Conservation (phyloP, 1,140 invertebrate genomes). For the Acromyrmex echinatior region DNA sequence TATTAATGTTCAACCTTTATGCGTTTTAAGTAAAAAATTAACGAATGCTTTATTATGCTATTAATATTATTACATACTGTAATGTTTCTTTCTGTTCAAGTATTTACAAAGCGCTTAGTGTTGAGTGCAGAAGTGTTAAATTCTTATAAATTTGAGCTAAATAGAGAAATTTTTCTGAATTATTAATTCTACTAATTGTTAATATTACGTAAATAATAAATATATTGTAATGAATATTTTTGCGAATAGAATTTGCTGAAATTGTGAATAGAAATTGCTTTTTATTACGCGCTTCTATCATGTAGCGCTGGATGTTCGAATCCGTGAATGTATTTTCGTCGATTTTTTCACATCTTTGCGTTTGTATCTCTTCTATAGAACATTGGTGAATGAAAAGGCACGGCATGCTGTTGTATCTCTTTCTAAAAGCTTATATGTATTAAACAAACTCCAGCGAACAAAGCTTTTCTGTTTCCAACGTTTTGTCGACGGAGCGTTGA, state of each 20-base stretch:
- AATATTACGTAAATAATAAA: background rate
- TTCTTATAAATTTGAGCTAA: background rate
- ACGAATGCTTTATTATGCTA: background rate
- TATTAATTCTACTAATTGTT: slow-evolving; percentile 1
- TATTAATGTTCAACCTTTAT: slow-evolving; percentile 1
- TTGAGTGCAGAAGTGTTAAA: background rate
- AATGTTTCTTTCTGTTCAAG: background rate
- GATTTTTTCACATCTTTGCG: background rate
- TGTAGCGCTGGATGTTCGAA: background rate
- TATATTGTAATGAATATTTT: background rate
- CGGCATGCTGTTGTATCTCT: background rate
- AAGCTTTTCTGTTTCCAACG: slow-evolving; percentile 4
- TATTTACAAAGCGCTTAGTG: background rate
- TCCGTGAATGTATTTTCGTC: background rate
- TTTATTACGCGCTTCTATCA: background rate
- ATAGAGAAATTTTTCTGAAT: background rate
- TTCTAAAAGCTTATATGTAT: slow-evolving; percentile 7
- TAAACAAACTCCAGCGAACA: background rate
- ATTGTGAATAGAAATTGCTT: background rate
- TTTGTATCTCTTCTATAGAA: background rate
- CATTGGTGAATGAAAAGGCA: background rate
- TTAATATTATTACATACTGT: background rate
- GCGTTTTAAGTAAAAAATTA: slow-evolving; percentile 4
- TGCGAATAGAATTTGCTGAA: background rate
- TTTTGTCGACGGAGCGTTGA: background rate